Percentiles rank a stretch among this genome's conserved stretches.
Conservation (phyloP, 2,888 invertebrate genomes). For the Scaptomyza flava region DNA sequence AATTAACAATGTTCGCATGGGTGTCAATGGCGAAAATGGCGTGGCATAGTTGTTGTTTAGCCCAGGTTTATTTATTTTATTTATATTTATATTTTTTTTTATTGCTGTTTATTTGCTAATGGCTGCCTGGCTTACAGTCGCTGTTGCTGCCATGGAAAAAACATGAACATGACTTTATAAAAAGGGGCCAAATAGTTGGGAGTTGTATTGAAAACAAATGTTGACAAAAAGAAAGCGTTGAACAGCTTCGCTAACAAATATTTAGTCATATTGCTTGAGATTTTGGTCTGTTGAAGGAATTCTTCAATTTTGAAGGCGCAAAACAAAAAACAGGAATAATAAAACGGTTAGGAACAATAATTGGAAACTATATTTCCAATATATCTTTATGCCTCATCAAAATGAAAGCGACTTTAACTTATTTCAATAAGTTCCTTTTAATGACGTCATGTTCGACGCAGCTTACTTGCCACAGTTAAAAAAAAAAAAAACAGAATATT, state of each 20-base stretch:
- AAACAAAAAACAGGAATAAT: too few species aligned
- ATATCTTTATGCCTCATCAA: neutral
- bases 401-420: neutral
- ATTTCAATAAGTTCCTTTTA: neutral
- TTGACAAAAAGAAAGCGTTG: slow-evolving; percentile 26
- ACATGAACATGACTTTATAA: slow-evolving; percentile 22
- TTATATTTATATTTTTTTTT: slow-evolving; percentile 11
- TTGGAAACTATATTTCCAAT: too few species aligned
- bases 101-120: slow-evolving; percentile 14
- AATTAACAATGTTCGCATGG: slow-evolving; percentile 75
- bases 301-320: too few species aligned
- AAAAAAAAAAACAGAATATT: neutral
- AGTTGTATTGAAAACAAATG: slow-evolving; percentile 19
- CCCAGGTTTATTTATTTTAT: slow-evolving; percentile 28
- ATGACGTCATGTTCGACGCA: neutral
- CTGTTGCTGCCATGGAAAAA: slow-evolving; percentile 4
- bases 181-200: slow-evolving; percentile 21
- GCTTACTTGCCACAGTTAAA: neutral
- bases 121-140: slow-evolving; percentile 6
- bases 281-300: too few species aligned
- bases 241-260: neutral
- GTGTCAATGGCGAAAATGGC: slow-evolving; percentile 69
- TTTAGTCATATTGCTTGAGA: neutral
- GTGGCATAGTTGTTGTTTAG: slow-evolving; percentile 40
- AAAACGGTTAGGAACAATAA: too few species aligned